Base-by-base conservation (phyloP, 2,888 invertebrate genomes). In the Campaea margaritaria region DNA sequence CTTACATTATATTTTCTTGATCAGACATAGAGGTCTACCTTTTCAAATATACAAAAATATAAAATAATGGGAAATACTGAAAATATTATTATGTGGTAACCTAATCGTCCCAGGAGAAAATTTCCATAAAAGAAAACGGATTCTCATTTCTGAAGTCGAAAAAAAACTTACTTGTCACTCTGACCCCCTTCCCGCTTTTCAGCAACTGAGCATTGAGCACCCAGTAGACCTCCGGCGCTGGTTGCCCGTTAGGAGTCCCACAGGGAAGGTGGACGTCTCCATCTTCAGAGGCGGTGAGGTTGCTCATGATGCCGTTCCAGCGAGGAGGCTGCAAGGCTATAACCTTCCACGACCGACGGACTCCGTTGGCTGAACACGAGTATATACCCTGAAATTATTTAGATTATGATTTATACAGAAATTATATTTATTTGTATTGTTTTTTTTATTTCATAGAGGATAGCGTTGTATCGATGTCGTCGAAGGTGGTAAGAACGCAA, bases 131-230 rank as follows among this genome's bases (percentile, higher is more conserved):
- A 38, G 7, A 2, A n/a, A 38, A 38, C 38, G 1, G n/a, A n/a
- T 12, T 2, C n/a, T 12, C n/a, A 9, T 38, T n/a, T 21, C 21
- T 21, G 21, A 21, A 21, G 21, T 4, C n/a, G n/a, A 38, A 43
- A 41, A 16, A 28, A 38, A 45, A 72, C 83, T 81, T 55, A 91
- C 91, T 86, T 59, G 83, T 82, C 57, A 82, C 69, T 38, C 72
- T 80, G 9, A 89, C 71, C 3, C 82, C 85, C 28, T 85, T 85
- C 2, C 83, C 86, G 16, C 66, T 93, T 50, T 89, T 85, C 38
- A 97, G 93, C 2, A 95, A 93, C 65, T 95, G 94, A 0, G 97
- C 97, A 79, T 98, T 98, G 53, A 97, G 94, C 59, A 98, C 91
- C 98, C 98, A 98, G 67, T 95, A 95, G 36, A 97, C 93, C 3